Evolutionary conservation across 2,113 vertebrate genomes (phyloP), one percentile per base, ranked within the genome.

Genomic region (Cichladusa arquata): DNA sequence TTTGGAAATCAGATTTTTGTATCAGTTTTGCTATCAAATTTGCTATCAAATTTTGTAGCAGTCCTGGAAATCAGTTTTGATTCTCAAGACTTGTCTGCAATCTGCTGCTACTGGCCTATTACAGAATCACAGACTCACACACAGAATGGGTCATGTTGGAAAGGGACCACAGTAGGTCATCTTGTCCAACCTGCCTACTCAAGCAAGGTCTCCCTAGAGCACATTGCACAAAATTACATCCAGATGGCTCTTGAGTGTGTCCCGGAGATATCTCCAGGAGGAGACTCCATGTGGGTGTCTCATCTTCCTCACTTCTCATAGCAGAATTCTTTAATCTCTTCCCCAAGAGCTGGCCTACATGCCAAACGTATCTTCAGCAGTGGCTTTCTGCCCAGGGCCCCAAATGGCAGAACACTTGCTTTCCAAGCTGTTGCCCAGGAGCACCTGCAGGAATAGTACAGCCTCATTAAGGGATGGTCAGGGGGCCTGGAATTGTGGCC

Each of bases 391-490:
- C 80, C 77, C 50, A 45, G n/a, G 11, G 42, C 51, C 44, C 51
- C 78, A 81, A 81, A 48, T 83, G 86, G 70, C 62, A 73, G 71
- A 86, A 88, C 93, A 96, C 54, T 95, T 96, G 95, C 62, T 87
- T 82, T 86, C 45, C 74, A 94, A 88, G 54, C 85, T 85, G 84
- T 65, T 71, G 29, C 47, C 42, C 66, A 31, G 42, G 8, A 90
- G 31, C 87, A 90, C 85, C 74, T 93, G 91, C 95, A 91, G 66
- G 60, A 92, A 93, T 93, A 90, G 62, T 48, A 51, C 26, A 70
- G 45, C 42, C 83, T 92, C 88, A 88, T 93, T 48, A 91, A 85
- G 51, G 33, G 57, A 22, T 50, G 66, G 33, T 47, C 3, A 4
- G 33, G 40, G 19, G 42, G 53, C 23, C 65, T 91, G 58, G 42